A percentile compares a stretch with the other conserved stretches of the same genome.
These are phyloP conservation scores for Pachypanchax playfairii DNA, from an alignment of 2,113 vertebrate genomes.

Conservation along the genomic window DNA sequence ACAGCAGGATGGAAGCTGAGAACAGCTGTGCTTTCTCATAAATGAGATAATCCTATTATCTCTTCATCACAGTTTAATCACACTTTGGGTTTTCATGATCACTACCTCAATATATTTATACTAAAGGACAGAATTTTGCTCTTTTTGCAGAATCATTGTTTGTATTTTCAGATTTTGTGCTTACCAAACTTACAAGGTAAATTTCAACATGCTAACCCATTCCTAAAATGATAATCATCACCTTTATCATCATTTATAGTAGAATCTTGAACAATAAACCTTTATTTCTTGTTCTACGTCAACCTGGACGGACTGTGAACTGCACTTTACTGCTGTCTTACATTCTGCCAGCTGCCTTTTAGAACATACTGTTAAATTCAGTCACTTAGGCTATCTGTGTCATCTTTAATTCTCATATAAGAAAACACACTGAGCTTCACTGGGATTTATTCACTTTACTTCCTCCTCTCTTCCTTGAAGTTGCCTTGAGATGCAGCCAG, in stretches of 20 bases:
- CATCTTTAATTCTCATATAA: constrained; percentile 3
- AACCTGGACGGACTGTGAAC: constrained; percentile 32
- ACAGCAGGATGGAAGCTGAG: constrained; percentile 5
- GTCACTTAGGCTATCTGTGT: constrained; percentile 5
- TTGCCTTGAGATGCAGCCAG: too few species aligned
- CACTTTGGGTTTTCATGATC: constrained; percentile 1
- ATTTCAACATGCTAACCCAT: too few species aligned
- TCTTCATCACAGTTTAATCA: constrained; percentile 33
- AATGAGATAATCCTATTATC: constrained; percentile 33
- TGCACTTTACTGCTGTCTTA: constrained; percentile 22
- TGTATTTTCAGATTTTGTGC: constrained; percentile 1
- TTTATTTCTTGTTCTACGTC: constrained; percentile 39
- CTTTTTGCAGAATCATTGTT: constrained; percentile 4
- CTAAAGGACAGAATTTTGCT: constrained; percentile 13
- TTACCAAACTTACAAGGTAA: too few species aligned
- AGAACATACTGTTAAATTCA: constrained; percentile 8
- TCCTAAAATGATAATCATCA: too few species aligned
- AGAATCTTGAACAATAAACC: constrained; percentile 41
- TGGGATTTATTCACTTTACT: not conserved
- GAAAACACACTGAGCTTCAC: constrained; percentile 1
- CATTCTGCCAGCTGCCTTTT: constrained; percentile 14
- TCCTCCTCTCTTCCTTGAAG: not conserved
- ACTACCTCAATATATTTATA: constrained; percentile 22
- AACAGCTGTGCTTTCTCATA: constrained; percentile 30
- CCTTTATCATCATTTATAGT: constrained; percentile 29